Evolutionary conservation across 2,888 invertebrate species (phyloP).

Genomic region (Smittia aterrima): DNA sequence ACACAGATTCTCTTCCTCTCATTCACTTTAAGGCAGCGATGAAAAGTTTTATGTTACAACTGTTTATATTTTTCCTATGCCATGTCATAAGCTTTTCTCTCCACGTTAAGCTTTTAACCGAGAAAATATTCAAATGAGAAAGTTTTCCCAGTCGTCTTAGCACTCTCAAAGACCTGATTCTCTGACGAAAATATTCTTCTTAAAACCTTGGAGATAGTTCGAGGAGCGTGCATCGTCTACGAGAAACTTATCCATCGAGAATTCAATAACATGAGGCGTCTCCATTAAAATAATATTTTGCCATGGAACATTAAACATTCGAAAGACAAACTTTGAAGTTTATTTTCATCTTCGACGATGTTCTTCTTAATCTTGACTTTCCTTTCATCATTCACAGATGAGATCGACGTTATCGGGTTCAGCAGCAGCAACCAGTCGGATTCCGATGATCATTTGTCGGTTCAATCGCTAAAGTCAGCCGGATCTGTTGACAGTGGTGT

Average conservation of each 20-base stretch:
- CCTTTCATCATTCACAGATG: conserved; percentile 60
- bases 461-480: conserved; percentile 62
- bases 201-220: too few species aligned
- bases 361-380: not conserved
- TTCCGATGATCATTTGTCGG: conserved; percentile 78
- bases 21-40: not conserved
- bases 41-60: conserved; percentile 24
- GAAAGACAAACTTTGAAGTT: not conserved
- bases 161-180: not conserved
- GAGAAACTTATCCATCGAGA: not conserved
- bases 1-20: not conserved
- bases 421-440: conserved; percentile 81
- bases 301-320: conserved; percentile 36
- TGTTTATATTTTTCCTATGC: conserved; percentile 29
- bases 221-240: not conserved
- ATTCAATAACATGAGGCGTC: conserved; percentile 33
- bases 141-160: not conserved
- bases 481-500: conserved; percentile 70
- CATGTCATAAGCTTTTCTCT: conserved; percentile 29
- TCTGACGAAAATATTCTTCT: too few species aligned
- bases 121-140: conserved; percentile 31
- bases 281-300: conserved; percentile 38
- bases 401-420: conserved; percentile 83
- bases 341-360: not conserved
- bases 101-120: conserved; percentile 27